Base-by-base conservation (phyloP, 2,113 vertebrate species). In the Orientallactaga bullata region DNA sequence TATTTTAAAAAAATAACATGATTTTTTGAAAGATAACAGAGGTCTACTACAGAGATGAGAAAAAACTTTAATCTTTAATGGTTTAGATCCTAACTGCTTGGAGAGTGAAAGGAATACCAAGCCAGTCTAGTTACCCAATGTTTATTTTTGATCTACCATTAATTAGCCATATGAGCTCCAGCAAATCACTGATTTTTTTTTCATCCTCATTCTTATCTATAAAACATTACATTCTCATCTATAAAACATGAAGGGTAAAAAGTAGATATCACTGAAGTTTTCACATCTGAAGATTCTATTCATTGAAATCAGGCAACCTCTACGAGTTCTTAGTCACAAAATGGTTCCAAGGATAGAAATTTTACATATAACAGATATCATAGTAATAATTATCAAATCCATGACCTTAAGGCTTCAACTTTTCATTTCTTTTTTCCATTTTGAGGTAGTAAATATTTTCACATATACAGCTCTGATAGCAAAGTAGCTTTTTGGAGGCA, bases 231-330 rank as follows among this genome's bases (percentile, higher is more conserved):
- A n/a, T n/a, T 63, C 66, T 88, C 69, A 91, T 83, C 35, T 73
- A 35, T 81, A 90, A 96, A 93, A 88, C 51, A 89, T 74, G 28
- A 93, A 84, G 35, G n/a, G 21, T 51, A 88, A 94, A 88, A 94
- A 72, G 63, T 60, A 72, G 66, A 37, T 81, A n/a, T 42, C 81
- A 79, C 42, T 78, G 73, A 86, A 16, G 42, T 86, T 82, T 74
- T 76, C 65, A 94, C 17, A 83, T 82, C 65, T 95, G 78, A 94
- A 89, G 69, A 65, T 92, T 94, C 35, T 65, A 4, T 79, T 13
- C 90, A 21, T 77, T 80, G 74, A 39, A 47, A 78, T 83, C 4
- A 76, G 18, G 24, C 76, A 72, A 16, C 18, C 20, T 68, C 28
- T 61, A 60, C 60, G 4, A 79, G 76, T 61, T 85, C 39, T 94